phyloP scores from a whole-genome alignment of 2,113 vertebrate genomes.

The Rhineura floridana region DNA sequence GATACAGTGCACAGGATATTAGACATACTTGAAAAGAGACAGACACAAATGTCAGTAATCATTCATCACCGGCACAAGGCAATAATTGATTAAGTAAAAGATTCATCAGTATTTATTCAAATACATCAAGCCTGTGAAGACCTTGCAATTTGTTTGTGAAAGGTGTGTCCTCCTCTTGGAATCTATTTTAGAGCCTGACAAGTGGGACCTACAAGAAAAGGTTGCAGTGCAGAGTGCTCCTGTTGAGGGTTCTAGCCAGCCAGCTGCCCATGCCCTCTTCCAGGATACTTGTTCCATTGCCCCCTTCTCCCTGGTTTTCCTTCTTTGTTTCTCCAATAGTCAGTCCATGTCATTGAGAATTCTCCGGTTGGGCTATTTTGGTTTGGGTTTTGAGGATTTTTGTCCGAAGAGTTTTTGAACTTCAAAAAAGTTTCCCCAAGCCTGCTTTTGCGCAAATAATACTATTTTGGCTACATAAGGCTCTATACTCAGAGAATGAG shows the following conservation, averaged over 20 bases:
- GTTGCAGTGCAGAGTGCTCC: background rate
- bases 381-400: background rate
- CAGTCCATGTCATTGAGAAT: background rate
- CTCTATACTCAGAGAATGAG: background rate
- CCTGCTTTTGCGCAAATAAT: background rate
- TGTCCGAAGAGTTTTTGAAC: background rate
- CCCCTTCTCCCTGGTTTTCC: too few species aligned
- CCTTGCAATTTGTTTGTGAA: background rate
- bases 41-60: background rate
- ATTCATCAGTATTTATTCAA: background rate
- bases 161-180: background rate
- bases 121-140: background rate
- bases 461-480: background rate
- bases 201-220: background rate
- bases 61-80: background rate
- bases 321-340: background rate
- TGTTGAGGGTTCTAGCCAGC: background rate
- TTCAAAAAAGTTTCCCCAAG: background rate
- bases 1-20: background rate
- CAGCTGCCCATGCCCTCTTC: background rate
- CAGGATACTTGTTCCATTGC: background rate
- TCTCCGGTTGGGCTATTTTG: too few species aligned
- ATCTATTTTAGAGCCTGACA: background rate
- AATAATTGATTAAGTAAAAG: slow-evolving; percentile 10
- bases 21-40: slow-evolving; percentile 4